A percentile compares a stretch with the other conserved stretches of the same genome.
These are phyloP conservation scores for Podotricha telesiphe DNA, from an alignment of 2,888 invertebrate genomes.

Conservation along the genomic window DNA sequence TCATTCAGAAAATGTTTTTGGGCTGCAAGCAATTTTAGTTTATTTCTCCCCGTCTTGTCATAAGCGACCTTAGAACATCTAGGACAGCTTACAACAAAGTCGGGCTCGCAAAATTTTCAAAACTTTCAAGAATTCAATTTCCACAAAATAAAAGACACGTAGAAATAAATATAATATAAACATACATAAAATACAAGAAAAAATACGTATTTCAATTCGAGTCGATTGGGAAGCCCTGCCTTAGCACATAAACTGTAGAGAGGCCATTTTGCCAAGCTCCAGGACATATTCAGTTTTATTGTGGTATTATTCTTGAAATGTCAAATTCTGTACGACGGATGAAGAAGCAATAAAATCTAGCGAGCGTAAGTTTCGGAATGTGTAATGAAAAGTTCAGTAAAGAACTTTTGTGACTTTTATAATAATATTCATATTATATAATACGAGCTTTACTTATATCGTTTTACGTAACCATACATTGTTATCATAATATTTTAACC, in stretches of 20 bases:
- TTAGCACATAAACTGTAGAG: conserved; percentile 17
- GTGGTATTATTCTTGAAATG: conserved; percentile 14
- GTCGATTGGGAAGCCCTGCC: conserved; percentile 4
- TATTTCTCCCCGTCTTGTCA: conserved; percentile 21
- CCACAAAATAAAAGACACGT: too few relatives aligned
- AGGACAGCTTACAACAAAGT: not conserved
- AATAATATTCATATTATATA: too few relatives aligned
- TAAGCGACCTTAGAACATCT: conserved; percentile 21
- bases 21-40: conserved; percentile 26
- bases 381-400: not conserved
- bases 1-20: conserved; percentile 21
- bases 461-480: too few relatives aligned
- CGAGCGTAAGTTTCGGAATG: not conserved
- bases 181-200: not conserved
- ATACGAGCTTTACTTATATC: too few relatives aligned
- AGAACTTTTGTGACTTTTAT: too few relatives aligned
- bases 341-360: not conserved
- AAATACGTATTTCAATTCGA: not conserved
- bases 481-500: too few relatives aligned
- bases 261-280: conserved; percentile 14
- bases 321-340: conserved; percentile 14
- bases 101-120: not conserved
- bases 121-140: too few relatives aligned
- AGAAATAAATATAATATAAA: not conserved
- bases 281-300: conserved; percentile 26